Conservation (phyloP, 2,888 invertebrate genomes). For the Perdita meconis region DNA sequence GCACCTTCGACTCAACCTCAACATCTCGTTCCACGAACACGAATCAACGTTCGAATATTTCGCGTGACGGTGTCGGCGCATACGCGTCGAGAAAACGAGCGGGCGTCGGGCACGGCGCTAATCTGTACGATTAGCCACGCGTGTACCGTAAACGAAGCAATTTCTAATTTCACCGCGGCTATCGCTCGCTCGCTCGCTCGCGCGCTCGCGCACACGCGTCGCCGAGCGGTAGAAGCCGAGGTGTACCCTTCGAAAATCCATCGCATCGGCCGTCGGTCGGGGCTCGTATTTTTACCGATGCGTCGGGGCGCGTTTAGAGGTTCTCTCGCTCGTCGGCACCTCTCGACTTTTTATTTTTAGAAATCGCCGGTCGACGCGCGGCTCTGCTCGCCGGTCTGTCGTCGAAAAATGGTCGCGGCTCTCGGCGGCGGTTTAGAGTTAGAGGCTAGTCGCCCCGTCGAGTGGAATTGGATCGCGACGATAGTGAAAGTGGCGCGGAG, state of each 20-base stretch:
- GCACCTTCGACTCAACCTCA: too few species aligned
- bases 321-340: conserved; percentile 21
- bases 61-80: neutral
- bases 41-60: neutral
- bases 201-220: neutral
- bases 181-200: too few species aligned
- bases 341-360: conserved; percentile 52
- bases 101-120: neutral
- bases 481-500: conserved; percentile 80
- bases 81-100: neutral
- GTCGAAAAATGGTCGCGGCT: conserved; percentile 33
- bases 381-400: conserved; percentile 10
- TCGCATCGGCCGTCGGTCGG: neutral
- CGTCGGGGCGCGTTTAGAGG: neutral
- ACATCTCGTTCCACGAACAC: too few species aligned
- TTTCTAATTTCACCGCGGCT: conserved; percentile 47
- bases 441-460: conserved; percentile 34
- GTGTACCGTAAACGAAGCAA: conserved; percentile 29
- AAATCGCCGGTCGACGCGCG: conserved; percentile 46
- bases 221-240: too few species aligned
- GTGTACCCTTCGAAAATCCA: conserved; percentile 6
- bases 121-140: conserved; percentile 39
- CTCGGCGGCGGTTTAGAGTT: conserved; percentile 10
- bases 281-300: conserved; percentile 41
- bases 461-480: conserved; percentile 75